A percentile compares a stretch with the other conserved stretches of the same genome.
These are phyloP conservation scores for Melanerpes aurifrons DNA, from an alignment of 2,113 vertebrate genomes.

Conservation along the genomic window DNA sequence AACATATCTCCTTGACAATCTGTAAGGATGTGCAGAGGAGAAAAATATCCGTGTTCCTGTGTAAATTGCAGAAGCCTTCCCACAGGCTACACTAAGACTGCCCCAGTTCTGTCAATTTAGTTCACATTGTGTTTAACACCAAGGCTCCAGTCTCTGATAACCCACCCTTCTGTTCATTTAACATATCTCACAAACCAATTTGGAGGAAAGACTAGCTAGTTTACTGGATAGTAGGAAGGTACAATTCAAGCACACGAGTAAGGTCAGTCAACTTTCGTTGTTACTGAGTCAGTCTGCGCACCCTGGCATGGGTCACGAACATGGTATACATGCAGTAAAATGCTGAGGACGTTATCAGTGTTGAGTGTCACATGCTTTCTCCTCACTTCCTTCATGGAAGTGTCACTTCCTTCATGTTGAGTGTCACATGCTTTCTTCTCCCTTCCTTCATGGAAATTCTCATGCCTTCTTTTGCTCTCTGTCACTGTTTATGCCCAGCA, in stretches of 20 bases:
- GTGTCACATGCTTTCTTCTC: rapidly evolving
- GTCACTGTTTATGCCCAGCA: neutral
- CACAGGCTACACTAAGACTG: neutral
- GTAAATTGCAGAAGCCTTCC: neutral
- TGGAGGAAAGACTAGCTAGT: neutral
- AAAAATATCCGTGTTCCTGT: neutral
- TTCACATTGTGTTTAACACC: neutral
- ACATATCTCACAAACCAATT: neutral
- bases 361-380: rapidly evolving
- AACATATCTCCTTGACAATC: neutral
- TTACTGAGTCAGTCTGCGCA: neutral
- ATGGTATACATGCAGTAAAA: neutral
- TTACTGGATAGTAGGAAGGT: neutral
- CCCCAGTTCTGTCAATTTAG: neutral
- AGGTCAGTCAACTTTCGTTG: neutral
- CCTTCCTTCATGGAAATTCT: neutral
- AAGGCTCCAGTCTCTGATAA: neutral
- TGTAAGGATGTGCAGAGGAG: neutral
- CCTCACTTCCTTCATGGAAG: neutral
- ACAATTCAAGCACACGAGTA: neutral
- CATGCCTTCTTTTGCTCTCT: neutral
- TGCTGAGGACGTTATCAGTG: rapidly evolving
- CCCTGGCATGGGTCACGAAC: neutral
- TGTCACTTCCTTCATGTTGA: no score
- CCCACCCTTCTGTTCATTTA: neutral